These are phyloP conservation scores for Neomonachus schauinslandi DNA, from an alignment of 2,113 vertebrate genomes.

Conservation along the genomic window DNA sequence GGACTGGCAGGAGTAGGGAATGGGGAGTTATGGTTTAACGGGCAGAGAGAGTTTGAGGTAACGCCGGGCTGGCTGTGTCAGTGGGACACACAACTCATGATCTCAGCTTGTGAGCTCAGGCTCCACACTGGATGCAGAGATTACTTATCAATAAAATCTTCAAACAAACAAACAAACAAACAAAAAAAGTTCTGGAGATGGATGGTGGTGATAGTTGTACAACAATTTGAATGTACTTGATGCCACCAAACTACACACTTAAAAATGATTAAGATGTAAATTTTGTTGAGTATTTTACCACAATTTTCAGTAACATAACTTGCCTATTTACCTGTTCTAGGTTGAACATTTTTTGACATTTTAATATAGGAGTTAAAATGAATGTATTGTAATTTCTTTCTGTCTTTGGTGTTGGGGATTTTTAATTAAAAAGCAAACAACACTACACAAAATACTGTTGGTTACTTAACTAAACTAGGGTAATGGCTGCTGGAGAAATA, in stretches of 20 bases:
- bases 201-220: neutral
- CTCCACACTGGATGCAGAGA: neutral
- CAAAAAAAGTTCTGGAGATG: neutral
- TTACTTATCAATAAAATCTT: neutral
- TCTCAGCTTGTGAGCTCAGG: neutral
- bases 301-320: neutral
- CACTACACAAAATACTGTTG: neutral
- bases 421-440: neutral
- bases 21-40: neutral
- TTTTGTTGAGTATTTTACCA: neutral
- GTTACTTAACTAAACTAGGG: neutral
- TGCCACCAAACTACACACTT: neutral
- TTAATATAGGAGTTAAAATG: slow-evolving; percentile 11
- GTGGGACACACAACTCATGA: neutral
- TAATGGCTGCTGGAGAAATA: slow-evolving; percentile 57
- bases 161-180: neutral
- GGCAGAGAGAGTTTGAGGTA: neutral
- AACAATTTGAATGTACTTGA: neutral
- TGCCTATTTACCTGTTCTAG: neutral
- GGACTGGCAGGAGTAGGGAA: neutral
- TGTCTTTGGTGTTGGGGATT: neutral
- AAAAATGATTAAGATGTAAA: neutral
- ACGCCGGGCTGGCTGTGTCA: neutral
- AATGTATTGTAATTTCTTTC: neutral
- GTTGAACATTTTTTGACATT: neutral